Percentiles rank a stretch among this genome's conserved stretches.
Evolutionary conservation across 2,888 invertebrate species (phyloP).

Genomic region (Asteroscopus sphinx): DNA sequence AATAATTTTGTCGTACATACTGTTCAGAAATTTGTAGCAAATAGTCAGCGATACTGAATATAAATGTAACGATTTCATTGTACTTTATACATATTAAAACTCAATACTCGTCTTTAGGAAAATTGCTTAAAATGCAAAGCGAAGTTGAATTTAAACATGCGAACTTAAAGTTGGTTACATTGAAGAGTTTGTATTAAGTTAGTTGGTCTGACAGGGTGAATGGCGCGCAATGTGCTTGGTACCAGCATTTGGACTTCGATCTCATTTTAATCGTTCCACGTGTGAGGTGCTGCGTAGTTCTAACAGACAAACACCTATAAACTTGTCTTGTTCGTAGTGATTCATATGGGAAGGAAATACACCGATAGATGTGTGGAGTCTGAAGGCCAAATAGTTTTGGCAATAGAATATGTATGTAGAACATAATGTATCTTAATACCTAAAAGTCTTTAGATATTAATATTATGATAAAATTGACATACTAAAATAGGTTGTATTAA

Average conservation of each 20-base stretch:
- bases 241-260: conserved; percentile 38
- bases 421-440: conserved; percentile 13
- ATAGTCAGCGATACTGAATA: conserved; percentile 60
- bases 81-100: conserved; percentile 64
- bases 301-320: conserved; percentile 43
- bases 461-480: conserved; percentile 18
- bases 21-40: conserved; percentile 59
- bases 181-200: conserved; percentile 33
- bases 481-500: conserved; percentile 36
- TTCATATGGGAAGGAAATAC: conserved; percentile 58
- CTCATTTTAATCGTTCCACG: conserved; percentile 51
- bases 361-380: conserved; percentile 41
- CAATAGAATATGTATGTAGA: conserved; percentile 27
- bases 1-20: conserved; percentile 42
- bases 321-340: conserved; percentile 53
- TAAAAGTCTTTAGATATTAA: conserved; percentile 33
- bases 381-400: conserved; percentile 52
- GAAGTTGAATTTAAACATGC: conserved; percentile 46
- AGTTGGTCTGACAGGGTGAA: conserved; percentile 12
- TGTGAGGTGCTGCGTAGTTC: conserved; percentile 35
- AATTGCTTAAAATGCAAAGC: conserved; percentile 58
- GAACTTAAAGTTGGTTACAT: conserved; percentile 30
- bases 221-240: conserved; percentile 27
- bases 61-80: conserved; percentile 64
- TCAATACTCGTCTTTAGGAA: conserved; percentile 55